Evolutionary conservation across 2,888 invertebrate genomes (phyloP), one percentile per base, ranked within the genome.

Genomic region (Epinotia demarniana): DNA sequence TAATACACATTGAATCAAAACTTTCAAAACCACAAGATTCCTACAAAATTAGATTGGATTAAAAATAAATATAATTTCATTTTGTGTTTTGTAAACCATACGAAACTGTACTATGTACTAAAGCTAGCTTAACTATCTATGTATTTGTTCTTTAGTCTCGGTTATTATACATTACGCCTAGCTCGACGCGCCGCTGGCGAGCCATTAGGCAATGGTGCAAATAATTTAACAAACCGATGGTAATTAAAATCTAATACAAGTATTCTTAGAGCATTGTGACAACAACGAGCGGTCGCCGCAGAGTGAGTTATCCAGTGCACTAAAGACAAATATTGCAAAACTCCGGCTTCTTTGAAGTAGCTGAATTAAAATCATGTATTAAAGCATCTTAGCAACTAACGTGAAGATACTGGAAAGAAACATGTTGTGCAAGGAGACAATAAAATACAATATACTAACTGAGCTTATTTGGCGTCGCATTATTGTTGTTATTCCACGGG

Each of bases 61-160:
- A 84, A 88, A 67, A 92, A 92, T 92, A 92, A 92, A 92, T 92
- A 90, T 81, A 85, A 86, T 85, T 87, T 89, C 81, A 82, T 84
- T 85, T 85, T 82, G 85, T 85, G 83, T 82, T 85, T 79, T 82
- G 82, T 83, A 85, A 86, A 87, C 84, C 84, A 82, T 83, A 83
- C 83, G 79, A 83, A 82, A 82, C 81, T 85, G 83, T 85, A 85
- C 85, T 89, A 88, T 83, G 80, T 83, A 82, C 88, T 90, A 89
- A 84, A 81, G 77, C 85, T 86, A 87, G 80, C 82, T 75, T 89
- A 87, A 83, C 84, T 85, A 85, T 81, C 85, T 89, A 90, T 64
- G 64, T 58, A 82, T 82, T 90, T 90, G 90, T 90, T 92, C 89
- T 84, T 86, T 86, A 86, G 88, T 89, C 88, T 87, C 86, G 81